A percentile compares a stretch with the other conserved stretches of the same genome.
Conservation (phyloP, 2,113 vertebrate genomes). For the Osmerus mordax region DNA sequence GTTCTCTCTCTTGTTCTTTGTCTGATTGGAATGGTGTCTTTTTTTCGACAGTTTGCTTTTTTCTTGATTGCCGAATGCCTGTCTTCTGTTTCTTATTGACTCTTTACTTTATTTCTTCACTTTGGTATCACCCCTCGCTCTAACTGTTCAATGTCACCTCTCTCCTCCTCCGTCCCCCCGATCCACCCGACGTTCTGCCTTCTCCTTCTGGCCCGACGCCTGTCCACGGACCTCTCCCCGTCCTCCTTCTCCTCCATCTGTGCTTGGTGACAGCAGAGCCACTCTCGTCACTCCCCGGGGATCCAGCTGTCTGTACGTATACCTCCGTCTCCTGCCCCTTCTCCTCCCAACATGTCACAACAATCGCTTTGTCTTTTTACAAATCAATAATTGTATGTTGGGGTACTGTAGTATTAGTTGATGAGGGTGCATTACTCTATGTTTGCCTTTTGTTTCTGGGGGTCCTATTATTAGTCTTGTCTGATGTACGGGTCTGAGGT, state of each 20-base stretch:
- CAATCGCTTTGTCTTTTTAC: neutral
- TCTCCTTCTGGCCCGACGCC: neutral
- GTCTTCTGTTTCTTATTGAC: neutral
- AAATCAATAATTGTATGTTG: too few relatives aligned
- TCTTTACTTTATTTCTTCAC: slow-evolving; percentile 13
- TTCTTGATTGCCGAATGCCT: too few relatives aligned
- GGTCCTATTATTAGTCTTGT: neutral
- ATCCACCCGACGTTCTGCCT: neutral
- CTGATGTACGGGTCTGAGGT: slow-evolving; percentile 1
- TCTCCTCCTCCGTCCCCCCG: slow-evolving; percentile 4
- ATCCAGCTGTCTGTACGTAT: slow-evolving; percentile 83
- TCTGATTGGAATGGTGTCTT: neutral
- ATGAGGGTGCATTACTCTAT: too few relatives aligned
- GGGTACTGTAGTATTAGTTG: too few relatives aligned
- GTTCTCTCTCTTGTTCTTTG: neutral
- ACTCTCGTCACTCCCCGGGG: slow-evolving; percentile 73
- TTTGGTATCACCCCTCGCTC: neutral
- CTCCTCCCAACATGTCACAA: neutral
- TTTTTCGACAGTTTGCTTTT: neutral
- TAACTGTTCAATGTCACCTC: neutral
- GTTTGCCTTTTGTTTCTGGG: neutral
- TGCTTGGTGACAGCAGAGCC: slow-evolving; percentile 76
- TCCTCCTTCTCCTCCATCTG: neutral
- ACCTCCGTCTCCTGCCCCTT: slow-evolving; percentile 28
- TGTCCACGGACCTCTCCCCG: slow-evolving; percentile 1